Base-by-base conservation (phyloP, 1,140 invertebrate genomes). In the Drosophila ogumai region DNA sequence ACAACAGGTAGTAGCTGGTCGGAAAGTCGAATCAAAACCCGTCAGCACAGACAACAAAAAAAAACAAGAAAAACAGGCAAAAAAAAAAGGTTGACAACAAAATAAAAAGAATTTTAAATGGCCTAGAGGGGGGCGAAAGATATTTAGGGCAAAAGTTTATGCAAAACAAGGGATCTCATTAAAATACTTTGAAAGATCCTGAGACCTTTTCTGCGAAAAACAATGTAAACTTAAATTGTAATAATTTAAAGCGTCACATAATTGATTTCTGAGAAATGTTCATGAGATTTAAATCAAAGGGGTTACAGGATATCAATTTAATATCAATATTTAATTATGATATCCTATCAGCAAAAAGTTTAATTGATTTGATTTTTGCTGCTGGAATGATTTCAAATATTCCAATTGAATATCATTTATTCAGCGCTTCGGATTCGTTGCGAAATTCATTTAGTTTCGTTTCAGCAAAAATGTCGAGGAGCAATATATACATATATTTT, bases 81-180 rank as follows among this genome's bases (percentile, higher is more conserved):
- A 25, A 65, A 41, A 41, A 36, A 65, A 65, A 41, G 60, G 66
- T 52, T 66, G 61, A 43, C 54, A 6, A 32, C 8, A 19, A 41
- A 75, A 87, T 60, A 87, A 87, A 87, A 67, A 73, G 82, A 87
- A 87, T 82, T 72, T 54, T 50, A 79, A 79, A 87, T 75, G 58
- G 64, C 40, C 34, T 3, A 34, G 13, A 47, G 5, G 25, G 15
- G 4, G 4, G 25, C 7, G 47, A 28, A 12, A 17, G 34, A 81
- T 77, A 85, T 81, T 69, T 68, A 65, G 43, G 60, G 41, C 58
- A 49, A 61, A 60, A 81, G 75, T 50, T 85, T 85, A 76, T 49
- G 47, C 36, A 60, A 52, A 52, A 59, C 46, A 55, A 19, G 50
- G 58, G 40, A 65, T 31, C 19, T 36, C 76, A 75, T 80, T 80